Evolutionary conservation across 2,797 vertebrate species (phyloP), one percentile per base, ranked within the genome.

Genomic region (Fratercula arctica): DNA sequence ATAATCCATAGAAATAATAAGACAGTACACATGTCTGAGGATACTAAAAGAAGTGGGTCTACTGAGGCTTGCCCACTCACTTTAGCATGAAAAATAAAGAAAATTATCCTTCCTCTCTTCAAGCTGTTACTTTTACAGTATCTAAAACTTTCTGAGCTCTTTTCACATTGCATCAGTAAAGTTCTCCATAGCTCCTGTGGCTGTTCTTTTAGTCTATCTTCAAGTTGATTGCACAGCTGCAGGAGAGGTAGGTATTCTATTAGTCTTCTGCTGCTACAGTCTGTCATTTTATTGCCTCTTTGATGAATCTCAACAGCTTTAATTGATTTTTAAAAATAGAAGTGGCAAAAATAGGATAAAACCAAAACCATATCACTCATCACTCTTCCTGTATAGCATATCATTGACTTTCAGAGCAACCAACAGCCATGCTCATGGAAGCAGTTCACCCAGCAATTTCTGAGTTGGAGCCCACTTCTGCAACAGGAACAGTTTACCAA

Each of bases 301-400:
- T 93, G 87, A 93, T 82, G 78, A 92, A 77, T 87, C 23, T 78
- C 70, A 85, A 89, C 57, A 91, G 53, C 51, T 93, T 84, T 95
- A 93, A 94, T 87, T 94, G 56, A 78, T 81, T 93, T 93, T 93
- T 78, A 81, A 94, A 95, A 96, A 95, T 85, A 93, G 85, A 89
- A 81, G 29, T 70, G 29, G 29, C n/a, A 87, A 85, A 94, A 95
- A n/a, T 50, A 87, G 61, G 28, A 75, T 54, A 61, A 87, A 81
- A 48, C 1, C 41, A 48, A 85, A 91, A 83, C 14, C 53, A 33
- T 39, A 63, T 43, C 41, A 64, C 54, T 21, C 15, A 7, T 50
- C 73, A 33, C 54, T 84, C 90, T 80, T 60, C 26, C 61, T 60
- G 19, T n/a, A 23, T 24, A 70, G 35, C 25, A 28, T 29, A 29